Evolutionary conservation across 2,113 vertebrate species (phyloP).

Genomic region (Osmerus eperlanus): DNA sequence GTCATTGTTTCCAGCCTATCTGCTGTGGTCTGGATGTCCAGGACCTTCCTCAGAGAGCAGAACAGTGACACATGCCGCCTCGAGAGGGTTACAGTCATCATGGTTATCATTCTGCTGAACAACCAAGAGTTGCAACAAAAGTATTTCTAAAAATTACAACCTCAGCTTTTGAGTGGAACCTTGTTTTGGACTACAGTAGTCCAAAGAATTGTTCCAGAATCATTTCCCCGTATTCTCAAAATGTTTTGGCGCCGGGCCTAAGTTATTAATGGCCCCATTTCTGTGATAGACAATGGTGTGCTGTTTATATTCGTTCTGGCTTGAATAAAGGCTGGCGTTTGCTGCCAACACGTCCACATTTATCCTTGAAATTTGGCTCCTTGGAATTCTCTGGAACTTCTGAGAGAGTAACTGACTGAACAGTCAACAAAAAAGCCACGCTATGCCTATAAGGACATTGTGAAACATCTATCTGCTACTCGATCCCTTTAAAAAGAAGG

Average conservation of each 20-base stretch:
- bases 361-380: constrained; percentile 25
- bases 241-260: constrained; percentile 36
- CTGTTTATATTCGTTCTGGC: constrained; percentile 30
- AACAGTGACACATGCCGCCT: too few species aligned
- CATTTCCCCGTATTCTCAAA: constrained; percentile 6
- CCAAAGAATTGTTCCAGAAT: constrained; percentile 34
- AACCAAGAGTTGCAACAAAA: constrained; percentile 38
- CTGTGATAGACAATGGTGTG: constrained; percentile 41
- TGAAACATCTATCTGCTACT: too few species aligned
- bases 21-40: neutral
- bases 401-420: constrained; percentile 22
- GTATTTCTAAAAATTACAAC: constrained; percentile 14
- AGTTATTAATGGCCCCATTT: constrained; percentile 45
- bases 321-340: constrained; percentile 18
- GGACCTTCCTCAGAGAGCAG: neutral
- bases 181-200: constrained; percentile 43
- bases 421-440: constrained; percentile 25
- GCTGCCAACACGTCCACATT: constrained; percentile 31
- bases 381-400: constrained; percentile 24
- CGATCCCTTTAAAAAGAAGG: too few species aligned
- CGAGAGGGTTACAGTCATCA: constrained; percentile 36
- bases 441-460: too few species aligned
- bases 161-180: constrained; percentile 33
- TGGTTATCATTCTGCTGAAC: constrained; percentile 51
- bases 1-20: too few species aligned